Conservation (phyloP, 2,888 invertebrate species). For the Macrosiphum euphorbiae region DNA sequence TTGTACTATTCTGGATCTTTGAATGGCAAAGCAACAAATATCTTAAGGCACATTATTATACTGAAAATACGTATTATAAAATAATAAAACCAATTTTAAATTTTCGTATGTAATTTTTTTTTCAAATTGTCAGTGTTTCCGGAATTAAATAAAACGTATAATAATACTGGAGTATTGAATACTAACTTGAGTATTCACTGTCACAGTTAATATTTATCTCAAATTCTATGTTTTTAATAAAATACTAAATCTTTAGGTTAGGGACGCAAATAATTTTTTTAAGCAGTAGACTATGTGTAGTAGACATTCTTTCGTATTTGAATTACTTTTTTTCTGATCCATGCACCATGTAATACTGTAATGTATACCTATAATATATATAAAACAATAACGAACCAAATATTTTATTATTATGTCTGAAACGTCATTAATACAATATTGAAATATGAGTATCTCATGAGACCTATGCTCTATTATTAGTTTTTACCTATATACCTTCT, state of each 20-base stretch:
- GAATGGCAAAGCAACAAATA: too few species aligned
- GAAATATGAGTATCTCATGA: background rate
- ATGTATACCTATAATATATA: background rate
- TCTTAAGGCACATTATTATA: background rate
- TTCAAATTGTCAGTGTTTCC: background rate
- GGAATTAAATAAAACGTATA: background rate
- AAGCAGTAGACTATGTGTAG: background rate
- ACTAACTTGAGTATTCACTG: background rate
- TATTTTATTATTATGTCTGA: background rate
- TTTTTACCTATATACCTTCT: background rate
- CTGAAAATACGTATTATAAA: background rate
- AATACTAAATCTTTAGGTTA: background rate
- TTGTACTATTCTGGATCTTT: background rate
- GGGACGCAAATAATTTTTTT: background rate
- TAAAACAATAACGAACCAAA: background rate
- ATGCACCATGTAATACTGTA: background rate
- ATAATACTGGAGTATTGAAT: background rate
- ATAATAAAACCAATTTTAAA: background rate
- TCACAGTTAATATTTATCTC: background rate
- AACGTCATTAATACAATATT: background rate
- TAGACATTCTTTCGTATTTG: background rate
- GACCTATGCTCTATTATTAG: background rate
- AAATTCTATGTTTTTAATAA: background rate
- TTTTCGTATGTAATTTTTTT: background rate
- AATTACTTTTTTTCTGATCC: background rate